phyloP scores from a whole-genome alignment of 2,797 vertebrate genomes.

The Rhinogobio ventralis region DNA sequence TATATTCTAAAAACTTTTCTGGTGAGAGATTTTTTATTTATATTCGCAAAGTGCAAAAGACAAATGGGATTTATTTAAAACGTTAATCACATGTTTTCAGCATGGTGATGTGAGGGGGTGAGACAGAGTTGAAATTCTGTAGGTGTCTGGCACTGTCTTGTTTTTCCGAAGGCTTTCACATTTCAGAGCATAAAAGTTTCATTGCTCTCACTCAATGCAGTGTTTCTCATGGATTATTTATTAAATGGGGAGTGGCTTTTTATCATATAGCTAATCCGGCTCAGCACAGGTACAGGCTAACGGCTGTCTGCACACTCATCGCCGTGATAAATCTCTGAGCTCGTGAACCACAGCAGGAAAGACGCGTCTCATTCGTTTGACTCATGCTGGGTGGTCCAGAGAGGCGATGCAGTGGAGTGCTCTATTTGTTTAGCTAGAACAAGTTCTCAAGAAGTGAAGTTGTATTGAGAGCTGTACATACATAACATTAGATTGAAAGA shows the following conservation, averaged over 20 bases:
- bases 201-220: constrained; percentile 74
- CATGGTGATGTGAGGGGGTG: constrained; percentile 3
- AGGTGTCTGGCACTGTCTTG: constrained; percentile 58
- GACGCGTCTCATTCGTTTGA: constrained; percentile 64
- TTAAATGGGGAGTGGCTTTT: constrained; percentile 76
- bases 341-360: constrained; percentile 53
- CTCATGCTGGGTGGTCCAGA: constrained; percentile 44
- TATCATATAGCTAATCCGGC: constrained; percentile 74
- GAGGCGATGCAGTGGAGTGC: constrained; percentile 15
- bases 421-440: constrained; percentile 46
- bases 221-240: constrained; percentile 80
- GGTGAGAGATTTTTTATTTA: neutral
- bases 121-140: constrained; percentile 69
- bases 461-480: neutral
- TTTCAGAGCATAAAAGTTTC: constrained; percentile 76
- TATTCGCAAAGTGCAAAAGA: constrained; percentile 38
- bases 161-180: constrained; percentile 64
- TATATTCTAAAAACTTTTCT: neutral
- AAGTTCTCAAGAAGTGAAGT: neutral
- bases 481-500: neutral
- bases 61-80: constrained; percentile 54
- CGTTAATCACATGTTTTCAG: constrained; percentile 58
- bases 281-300: constrained; percentile 67
- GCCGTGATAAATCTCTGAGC: constrained; percentile 68
- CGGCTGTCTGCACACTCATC: constrained; percentile 60